Percentiles rank a stretch among this genome's conserved stretches.
Evolutionary conservation across 2,113 vertebrate species (phyloP).

Genomic region (Peromyscus polionotus): DNA sequence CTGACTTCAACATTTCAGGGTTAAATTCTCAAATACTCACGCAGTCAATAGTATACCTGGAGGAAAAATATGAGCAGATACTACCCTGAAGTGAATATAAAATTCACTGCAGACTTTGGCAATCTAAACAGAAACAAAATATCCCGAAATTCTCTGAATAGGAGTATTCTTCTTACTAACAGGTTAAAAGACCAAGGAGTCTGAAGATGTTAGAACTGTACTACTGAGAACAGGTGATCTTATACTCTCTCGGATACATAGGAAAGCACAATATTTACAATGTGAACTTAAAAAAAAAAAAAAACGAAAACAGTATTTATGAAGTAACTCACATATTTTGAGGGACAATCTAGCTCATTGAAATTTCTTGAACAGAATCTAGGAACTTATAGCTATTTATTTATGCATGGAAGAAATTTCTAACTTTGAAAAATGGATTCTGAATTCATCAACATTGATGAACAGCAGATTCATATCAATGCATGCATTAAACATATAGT

Average conservation of each 20-base stretch:
- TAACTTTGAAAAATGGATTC: slow-evolving; percentile 51
- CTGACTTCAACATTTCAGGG: slow-evolving; percentile 30
- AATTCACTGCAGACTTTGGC: not conserved
- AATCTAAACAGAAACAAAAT: slow-evolving; percentile 34
- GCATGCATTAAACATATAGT: not conserved
- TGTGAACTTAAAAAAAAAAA: slow-evolving; percentile 32
- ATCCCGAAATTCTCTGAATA: not conserved
- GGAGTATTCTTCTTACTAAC: not conserved
- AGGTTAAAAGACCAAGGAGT: not conserved
- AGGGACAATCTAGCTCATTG: not conserved
- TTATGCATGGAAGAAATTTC: slow-evolving; percentile 3
- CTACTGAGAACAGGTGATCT: not conserved
- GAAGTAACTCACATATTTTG: slow-evolving; percentile 40
- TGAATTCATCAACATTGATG: slow-evolving; percentile 3
- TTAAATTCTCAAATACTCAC: not conserved
- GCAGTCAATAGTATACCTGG: not conserved
- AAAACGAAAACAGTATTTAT: slow-evolving; percentile 18
- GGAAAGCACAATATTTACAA: slow-evolving; percentile 40
- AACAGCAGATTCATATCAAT: not conserved
- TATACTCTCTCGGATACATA: not conserved
- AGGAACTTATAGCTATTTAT: not conserved
- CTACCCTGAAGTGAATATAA: slow-evolving; percentile 67
- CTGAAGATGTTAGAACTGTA: slow-evolving; percentile 12
- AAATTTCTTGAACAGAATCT: slow-evolving; percentile 32
- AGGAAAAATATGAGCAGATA: not conserved